Evolutionary conservation across 2,797 vertebrate genomes (phyloP).

Genomic region (Melopsittacus undulatus): DNA sequence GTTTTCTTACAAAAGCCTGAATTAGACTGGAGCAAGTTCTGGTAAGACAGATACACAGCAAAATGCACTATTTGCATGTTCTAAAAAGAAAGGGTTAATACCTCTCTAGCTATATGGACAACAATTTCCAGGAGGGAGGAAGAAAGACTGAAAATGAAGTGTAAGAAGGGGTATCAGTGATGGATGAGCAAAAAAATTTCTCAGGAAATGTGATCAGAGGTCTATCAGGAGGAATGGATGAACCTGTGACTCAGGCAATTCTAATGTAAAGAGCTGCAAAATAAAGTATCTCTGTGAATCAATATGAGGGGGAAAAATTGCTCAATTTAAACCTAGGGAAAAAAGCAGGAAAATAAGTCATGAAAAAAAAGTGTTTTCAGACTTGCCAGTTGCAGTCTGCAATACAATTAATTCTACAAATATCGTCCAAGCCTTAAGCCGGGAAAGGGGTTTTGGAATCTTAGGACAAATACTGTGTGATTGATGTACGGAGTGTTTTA

Average conservation of each 20-base stretch:
- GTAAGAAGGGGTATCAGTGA: background rate
- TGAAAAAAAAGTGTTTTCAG: background rate
- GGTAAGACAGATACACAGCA: background rate
- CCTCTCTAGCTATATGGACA: background rate
- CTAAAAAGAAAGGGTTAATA: background rate
- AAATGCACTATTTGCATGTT: slow-evolving; percentile 21
- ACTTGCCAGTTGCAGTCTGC: background rate
- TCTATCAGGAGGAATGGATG: background rate
- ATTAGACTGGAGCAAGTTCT: slow-evolving; percentile 44
- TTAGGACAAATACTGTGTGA: background rate
- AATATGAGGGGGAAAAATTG: background rate
- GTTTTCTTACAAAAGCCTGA: slow-evolving; percentile 15
- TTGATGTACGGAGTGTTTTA: background rate
- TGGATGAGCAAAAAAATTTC: background rate
- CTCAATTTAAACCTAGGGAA: background rate
- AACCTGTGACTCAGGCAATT: background rate
- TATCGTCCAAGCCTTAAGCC: background rate
- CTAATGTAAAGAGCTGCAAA: background rate
- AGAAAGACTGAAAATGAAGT: background rate
- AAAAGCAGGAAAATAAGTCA: background rate
- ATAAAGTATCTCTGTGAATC: background rate
- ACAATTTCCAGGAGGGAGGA: background rate
- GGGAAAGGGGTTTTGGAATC: background rate
- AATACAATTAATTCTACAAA: background rate
- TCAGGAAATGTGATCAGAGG: slow-evolving; percentile 4